Base-by-base conservation (phyloP, 92 coral and sea anemone genomes). In the Epizoanthus stellaris region DNA sequence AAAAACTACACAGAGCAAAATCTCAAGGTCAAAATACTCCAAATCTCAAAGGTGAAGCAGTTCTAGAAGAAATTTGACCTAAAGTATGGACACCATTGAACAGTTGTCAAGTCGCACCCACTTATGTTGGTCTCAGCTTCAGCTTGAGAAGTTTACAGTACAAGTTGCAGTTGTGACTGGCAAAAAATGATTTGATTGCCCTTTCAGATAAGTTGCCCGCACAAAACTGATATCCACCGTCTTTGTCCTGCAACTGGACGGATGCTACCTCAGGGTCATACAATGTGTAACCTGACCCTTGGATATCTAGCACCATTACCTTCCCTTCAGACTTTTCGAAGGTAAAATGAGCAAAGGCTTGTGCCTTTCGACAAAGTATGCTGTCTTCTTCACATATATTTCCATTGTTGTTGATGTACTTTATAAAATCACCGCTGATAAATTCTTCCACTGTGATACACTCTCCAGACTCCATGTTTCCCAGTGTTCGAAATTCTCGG, bases 211-310 rank as follows among this genome's bases (percentile, higher is more conserved):
- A 88, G 87, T 90, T 90, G 67, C 90, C 90, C 3, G 89, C 80
- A 80, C 90, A 88, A 77, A 90, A 87, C 88, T 81, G 82, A 75
- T 67, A 86, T 54, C 80, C 71, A 40, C 93, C 93, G 47, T 90
- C 88, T 25, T 84, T 86, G 82, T 79, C 64, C 34, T 61, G 85
- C 42, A 60, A 39, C 39, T 80, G 80, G 13, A 76, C 62, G 23
- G 91, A 87, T 68, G 91, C 94, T 59, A 87, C 77, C 70, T 91
- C 94, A 60, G 91, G 91, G 67, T 87, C 91, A 17, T 77, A 91
- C 40, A 87, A 84, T 14, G 94, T 91, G 65, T 87, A 87, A 61
- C 81, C 88, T 54, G 84, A 77, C 58, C 91, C 87, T 77, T 87
- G 88, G 20, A 87, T 81, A 72, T 87, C 88, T 82, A 85, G 61